Evolutionary conservation across 1,140 invertebrate species (phyloP).

Genomic region (Latrodectus geometricus): DNA sequence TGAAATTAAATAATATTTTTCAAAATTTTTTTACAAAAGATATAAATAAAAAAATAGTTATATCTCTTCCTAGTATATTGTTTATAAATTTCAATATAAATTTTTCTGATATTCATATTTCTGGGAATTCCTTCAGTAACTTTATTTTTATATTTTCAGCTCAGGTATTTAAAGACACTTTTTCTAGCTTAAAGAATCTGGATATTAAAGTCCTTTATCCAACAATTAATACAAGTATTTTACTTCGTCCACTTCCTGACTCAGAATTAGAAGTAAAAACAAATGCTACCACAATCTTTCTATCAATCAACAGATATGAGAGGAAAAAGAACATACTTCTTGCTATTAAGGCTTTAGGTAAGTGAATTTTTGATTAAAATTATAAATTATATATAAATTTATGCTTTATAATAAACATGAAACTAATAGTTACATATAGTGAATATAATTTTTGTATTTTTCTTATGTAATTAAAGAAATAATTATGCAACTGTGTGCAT

Average conservation of each 20-base stretch:
- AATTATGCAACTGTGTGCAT: no score
- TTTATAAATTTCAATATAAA: no score
- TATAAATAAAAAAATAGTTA: no score
- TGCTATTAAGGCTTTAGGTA: conserved; percentile 83
- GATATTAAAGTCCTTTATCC: conserved; percentile 91
- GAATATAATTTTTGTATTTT: no score
- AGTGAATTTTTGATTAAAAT: conserved; percentile 69
- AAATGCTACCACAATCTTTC: conserved; percentile 74
- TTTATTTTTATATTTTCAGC: conserved; percentile 69
- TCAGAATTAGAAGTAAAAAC: conserved; percentile 70
- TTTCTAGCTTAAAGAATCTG: conserved; percentile 75
- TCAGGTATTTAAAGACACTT: conserved; percentile 86
- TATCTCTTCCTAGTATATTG: no score
- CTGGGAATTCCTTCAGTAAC: no score
- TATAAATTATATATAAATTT: neutral
- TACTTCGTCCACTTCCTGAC: conserved; percentile 75
- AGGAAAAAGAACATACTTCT: conserved; percentile 93
- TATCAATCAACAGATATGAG: conserved; percentile 98
- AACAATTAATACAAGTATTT: conserved; percentile 85
- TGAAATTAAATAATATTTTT: no score
- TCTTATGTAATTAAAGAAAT: no score
- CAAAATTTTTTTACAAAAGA: no score
- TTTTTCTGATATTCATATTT: no score
- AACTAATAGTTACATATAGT: no score
- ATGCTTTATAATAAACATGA: neutral